Evolutionary conservation across 2,888 invertebrate genomes (phyloP).

Genomic region (Sphecodes monilicornis): DNA sequence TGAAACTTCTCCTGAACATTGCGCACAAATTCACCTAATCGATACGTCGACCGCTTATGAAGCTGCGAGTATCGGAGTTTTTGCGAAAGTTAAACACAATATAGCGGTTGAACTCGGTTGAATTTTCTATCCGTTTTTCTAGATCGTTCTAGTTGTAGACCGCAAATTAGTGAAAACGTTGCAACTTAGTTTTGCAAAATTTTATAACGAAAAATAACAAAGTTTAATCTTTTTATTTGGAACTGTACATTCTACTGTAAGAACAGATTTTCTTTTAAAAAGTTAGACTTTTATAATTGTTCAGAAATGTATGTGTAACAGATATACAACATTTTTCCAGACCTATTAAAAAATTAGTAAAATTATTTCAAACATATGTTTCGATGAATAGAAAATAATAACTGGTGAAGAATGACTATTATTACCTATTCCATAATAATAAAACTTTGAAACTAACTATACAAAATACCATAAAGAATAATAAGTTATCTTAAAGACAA

Average conservation of each 20-base stretch:
- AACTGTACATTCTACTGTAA: too few species aligned
- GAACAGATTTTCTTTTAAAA: too few species aligned
- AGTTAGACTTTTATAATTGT: neutral
- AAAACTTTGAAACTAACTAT: too few species aligned
- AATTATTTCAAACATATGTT: too few species aligned
- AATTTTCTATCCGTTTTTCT: neutral
- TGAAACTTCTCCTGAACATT: conserved; percentile 49
- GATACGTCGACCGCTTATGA: conserved; percentile 38
- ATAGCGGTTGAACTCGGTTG: too few species aligned
- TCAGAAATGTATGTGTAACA: neutral
- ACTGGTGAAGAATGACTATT: too few species aligned
- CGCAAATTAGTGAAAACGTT: neutral
- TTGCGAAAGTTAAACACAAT: neutral
- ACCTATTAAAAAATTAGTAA: neutral
- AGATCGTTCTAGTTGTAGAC: too few species aligned
- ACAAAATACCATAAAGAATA: too few species aligned
- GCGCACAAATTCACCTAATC: conserved; percentile 58
- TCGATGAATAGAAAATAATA: too few species aligned
- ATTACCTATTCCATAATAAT: too few species aligned
- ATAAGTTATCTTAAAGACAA: too few species aligned
- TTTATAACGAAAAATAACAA: neutral
- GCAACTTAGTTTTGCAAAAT: neutral
- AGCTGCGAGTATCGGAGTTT: neutral
- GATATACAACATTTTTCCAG: neutral
- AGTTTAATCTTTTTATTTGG: neutral